Conservation (phyloP, 2,797 vertebrate genomes). For the Morus bassanus region DNA sequence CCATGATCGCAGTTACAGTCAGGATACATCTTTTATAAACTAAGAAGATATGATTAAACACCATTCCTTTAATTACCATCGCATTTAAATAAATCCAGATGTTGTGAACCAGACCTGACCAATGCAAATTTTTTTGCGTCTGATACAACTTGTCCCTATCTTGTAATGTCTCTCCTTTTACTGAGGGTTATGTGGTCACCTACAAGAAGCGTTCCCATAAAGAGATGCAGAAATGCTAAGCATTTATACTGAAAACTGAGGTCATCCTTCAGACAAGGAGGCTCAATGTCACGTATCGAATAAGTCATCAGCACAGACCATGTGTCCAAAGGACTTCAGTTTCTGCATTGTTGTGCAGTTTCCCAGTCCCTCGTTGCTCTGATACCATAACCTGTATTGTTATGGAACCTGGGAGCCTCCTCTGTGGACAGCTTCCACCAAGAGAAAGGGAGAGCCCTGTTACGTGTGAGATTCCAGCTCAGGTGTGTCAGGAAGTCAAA, state of each 20-base stretch:
- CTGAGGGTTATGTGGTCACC: not conserved
- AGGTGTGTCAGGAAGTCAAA: not conserved
- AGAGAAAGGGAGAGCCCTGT: not conserved
- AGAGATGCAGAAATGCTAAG: not conserved
- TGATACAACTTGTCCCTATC: not conserved
- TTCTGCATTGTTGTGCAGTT: not conserved
- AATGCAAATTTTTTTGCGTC: not conserved
- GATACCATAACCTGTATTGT: not conserved
- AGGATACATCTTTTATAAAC: not conserved
- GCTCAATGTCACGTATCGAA: not conserved
- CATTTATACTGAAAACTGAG: not conserved
- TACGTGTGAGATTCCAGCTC: not conserved
- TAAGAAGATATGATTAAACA: not conserved
- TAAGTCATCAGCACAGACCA: not conserved
- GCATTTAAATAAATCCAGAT: not conserved
- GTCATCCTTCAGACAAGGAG: not conserved
- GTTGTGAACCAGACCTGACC: not conserved
- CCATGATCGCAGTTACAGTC: not conserved
- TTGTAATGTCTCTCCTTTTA: not conserved
- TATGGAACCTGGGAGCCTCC: not conserved
- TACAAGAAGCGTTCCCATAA: not conserved
- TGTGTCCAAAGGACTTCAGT: not conserved
- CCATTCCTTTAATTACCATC: not conserved
- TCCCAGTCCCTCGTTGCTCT: not conserved
- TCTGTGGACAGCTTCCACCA: not conserved